A percentile compares a stretch with the other conserved stretches of the same genome.
Conservation (phyloP, 1,140 invertebrate species). For the Pseudoatta argentina region DNA sequence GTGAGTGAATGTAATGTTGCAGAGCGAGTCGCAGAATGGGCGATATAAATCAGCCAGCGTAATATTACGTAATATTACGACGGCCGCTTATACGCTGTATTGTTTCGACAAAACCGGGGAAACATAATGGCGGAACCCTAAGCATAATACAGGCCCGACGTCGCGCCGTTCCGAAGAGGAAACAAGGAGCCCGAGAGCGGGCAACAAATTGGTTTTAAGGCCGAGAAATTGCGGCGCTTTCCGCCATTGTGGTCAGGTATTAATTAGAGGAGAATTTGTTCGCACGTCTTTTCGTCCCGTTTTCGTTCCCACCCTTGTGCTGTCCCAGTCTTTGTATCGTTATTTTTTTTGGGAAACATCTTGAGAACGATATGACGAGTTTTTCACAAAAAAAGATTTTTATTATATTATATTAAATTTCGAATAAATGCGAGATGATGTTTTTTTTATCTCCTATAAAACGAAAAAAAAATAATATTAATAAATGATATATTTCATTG, state of each 20-base stretch:
- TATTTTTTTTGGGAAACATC: constrained; percentile 11
- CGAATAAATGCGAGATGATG: neutral
- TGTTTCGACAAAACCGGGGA: constrained; percentile 72
- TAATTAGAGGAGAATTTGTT: constrained; percentile 60
- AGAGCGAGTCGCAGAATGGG: constrained; percentile 30
- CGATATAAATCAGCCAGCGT: constrained; percentile 75
- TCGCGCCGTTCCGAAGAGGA: neutral
- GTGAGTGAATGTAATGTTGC: constrained; percentile 59
- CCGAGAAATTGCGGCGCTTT: constrained; percentile 30
- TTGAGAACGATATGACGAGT: neutral
- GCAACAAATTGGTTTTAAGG: constrained; percentile 58
- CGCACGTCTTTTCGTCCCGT: constrained; percentile 44
- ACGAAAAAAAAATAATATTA: neutral
- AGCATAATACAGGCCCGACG: constrained; percentile 32
- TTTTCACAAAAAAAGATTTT: neutral
- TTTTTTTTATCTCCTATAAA: neutral
- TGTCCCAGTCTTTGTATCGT: neutral
- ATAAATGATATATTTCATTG: constrained; percentile 7
- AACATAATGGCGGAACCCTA: constrained; percentile 69
- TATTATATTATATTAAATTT: neutral
- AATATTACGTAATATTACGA: constrained; percentile 73
- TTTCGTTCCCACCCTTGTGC: neutral
- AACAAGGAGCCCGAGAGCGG: constrained; percentile 39
- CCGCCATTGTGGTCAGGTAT: constrained; percentile 53
- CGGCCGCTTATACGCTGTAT: constrained; percentile 61